Conservation (phyloP, 2,888 invertebrate genomes). For the Orthonevra nobilis region DNA sequence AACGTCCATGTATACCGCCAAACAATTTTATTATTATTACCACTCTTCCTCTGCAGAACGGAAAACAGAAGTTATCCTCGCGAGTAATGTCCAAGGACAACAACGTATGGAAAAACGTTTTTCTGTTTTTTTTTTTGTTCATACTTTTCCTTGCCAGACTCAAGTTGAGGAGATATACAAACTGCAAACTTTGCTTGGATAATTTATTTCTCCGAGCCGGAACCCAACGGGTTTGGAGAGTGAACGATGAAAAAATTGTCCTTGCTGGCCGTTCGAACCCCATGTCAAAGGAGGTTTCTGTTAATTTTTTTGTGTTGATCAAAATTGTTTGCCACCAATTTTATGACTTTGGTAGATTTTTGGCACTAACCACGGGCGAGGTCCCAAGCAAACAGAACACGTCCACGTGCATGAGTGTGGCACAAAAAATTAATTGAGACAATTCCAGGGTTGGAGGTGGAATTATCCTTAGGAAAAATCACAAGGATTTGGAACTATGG, state of each 20-base stretch:
- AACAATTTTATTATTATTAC: constrained; percentile 66
- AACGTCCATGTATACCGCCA: constrained; percentile 1
- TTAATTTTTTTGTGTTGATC: not conserved
- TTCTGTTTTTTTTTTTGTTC: constrained; percentile 18
- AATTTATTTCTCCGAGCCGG: constrained; percentile 62
- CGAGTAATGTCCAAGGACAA: constrained; percentile 67
- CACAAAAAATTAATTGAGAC: constrained; percentile 52
- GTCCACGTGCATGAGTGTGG: not conserved
- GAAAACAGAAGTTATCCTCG: constrained; percentile 68
- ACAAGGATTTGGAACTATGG: not conserved
- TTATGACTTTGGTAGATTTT: constrained; percentile 58
- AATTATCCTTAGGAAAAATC: constrained; percentile 22
- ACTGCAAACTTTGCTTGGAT: constrained; percentile 56
- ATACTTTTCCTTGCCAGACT: not conserved
- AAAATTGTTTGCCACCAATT: constrained; percentile 48
- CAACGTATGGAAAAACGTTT: constrained; percentile 67
- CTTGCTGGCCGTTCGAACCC: constrained; percentile 34
- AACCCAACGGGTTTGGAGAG: constrained; percentile 43
- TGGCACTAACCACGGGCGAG: constrained; percentile 28
- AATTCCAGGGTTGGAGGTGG: constrained; percentile 32
- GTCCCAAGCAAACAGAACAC: constrained; percentile 17
- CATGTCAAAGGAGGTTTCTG: constrained; percentile 48
- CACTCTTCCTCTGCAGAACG: constrained; percentile 55
- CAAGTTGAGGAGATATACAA: constrained; percentile 41
- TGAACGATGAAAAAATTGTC: not conserved